Percentiles rank a stretch among this genome's conserved stretches.
Evolutionary conservation across 2,888 invertebrate genomes (phyloP).

Genomic region (Automeris io): DNA sequence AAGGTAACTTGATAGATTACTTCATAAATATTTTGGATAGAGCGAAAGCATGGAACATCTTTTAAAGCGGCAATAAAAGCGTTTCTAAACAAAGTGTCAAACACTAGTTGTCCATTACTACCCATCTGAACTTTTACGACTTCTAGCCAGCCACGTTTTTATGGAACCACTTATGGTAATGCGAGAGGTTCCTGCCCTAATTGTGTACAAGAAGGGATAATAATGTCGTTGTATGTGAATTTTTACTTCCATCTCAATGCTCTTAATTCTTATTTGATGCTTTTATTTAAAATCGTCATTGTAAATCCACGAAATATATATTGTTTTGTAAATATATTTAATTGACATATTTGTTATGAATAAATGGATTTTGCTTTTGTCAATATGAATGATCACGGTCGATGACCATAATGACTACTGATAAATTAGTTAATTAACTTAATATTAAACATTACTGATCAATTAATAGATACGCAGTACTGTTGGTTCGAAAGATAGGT

Average conservation of each 20-base stretch:
- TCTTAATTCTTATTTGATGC: too few species aligned
- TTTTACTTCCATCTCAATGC: conserved; percentile 15
- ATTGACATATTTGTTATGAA: too few species aligned
- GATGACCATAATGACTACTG: too few species aligned
- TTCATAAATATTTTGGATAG: neutral
- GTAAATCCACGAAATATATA: too few species aligned
- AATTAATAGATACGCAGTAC: too few species aligned
- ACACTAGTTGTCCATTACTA: conserved; percentile 14
- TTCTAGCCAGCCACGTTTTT: conserved; percentile 31
- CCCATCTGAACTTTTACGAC: conserved; percentile 29
- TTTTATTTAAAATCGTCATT: too few species aligned
- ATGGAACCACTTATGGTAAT: conserved; percentile 50
- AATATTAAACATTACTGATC: too few species aligned
- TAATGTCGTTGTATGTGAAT: conserved; percentile 36
- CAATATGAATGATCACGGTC: too few species aligned
- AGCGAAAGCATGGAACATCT: neutral
- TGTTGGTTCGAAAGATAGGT: too few species aligned
- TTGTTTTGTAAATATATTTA: too few species aligned
- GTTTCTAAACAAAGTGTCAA: conserved; percentile 12
- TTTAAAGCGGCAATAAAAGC: neutral
- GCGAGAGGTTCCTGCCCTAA: conserved; percentile 24
- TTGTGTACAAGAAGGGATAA: conserved; percentile 30
- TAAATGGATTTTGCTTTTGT: too few species aligned
- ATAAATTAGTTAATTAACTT: too few species aligned
- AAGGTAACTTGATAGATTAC: neutral